Evolutionary conservation across 2,888 invertebrate species (phyloP).

Genomic region (Heliconius ethilla): DNA sequence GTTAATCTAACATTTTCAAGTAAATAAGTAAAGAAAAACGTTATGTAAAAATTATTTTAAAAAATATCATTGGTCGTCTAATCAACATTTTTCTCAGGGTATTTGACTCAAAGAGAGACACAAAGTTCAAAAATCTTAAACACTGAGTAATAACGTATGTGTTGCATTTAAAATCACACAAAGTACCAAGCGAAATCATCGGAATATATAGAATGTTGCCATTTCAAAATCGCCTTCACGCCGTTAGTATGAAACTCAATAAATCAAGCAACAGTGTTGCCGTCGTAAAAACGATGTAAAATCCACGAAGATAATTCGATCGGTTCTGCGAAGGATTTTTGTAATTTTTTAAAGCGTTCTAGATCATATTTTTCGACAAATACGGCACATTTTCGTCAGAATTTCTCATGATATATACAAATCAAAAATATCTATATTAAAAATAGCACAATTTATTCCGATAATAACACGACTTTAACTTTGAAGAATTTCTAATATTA

Average conservation of each 20-base stretch:
- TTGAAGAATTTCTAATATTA: conserved; percentile 8
- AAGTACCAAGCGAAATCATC: conserved; percentile 47
- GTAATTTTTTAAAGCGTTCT: conserved; percentile 37
- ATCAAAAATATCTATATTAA: neutral
- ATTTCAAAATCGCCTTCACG: conserved; percentile 57
- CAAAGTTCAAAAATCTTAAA: neutral
- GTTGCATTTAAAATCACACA: conserved; percentile 42
- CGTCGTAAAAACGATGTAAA: conserved; percentile 61
- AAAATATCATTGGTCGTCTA: neutral
- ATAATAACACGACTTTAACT: neutral
- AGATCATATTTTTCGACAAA: conserved; percentile 6
- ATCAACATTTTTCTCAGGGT: too few relatives aligned
- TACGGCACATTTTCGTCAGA: neutral
- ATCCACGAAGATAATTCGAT: conserved; percentile 71
- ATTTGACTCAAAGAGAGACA: neutral
- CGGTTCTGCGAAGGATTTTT: conserved; percentile 64
- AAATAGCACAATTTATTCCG: neutral
- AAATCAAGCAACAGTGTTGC: conserved; percentile 63
- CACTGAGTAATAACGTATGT: neutral
- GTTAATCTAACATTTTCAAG: neutral
- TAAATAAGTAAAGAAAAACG: neutral
- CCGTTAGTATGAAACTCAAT: conserved; percentile 54
- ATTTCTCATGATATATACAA: neutral
- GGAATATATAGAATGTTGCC: conserved; percentile 58
- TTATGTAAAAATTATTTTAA: neutral